Evolutionary conservation across 2,888 invertebrate genomes (phyloP), one percentile per base, ranked within the genome.

Genomic region (Aspidiotus rigidus): DNA sequence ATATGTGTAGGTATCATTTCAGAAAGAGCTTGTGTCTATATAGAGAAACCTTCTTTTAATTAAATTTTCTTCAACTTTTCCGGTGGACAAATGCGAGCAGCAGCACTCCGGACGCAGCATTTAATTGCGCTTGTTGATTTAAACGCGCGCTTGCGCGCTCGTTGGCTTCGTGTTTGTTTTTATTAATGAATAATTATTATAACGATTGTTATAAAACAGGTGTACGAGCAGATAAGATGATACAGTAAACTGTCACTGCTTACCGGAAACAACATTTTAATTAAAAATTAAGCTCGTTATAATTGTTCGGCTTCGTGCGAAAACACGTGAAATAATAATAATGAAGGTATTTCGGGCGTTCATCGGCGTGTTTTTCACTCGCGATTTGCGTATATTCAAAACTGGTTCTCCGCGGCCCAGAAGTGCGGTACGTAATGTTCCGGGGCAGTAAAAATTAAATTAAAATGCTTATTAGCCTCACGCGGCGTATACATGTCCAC

Each of bases 221-320:
- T 64, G 64, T 64, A 64, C 54, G 16, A 39, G 57, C 17, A 10
- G 49, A 49, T 49, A 49, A 49, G 49, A 49, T 49, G 49, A 49
- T 66, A 59, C 13, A 59, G 59, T 56, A 66, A 66, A 57, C 66
- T 66, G 66, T 66, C 66, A 66, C 44, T 59, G 59, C 15, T 57
- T 66, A 56, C 66, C 66, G 66, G 66, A 66, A 66, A 66, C 56
- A 66, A 66, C 66, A 49, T 66, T 66, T 66, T 59, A 66, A 59
- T 66, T 59, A 66, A 59, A 64, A 66, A 57, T 66, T 57, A 66
- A 66, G 59, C 66, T 42, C 44, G 42, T 28, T 66, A 49, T 66
- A 66, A 66, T 66, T 66, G 49, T 9, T 60, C 66, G 66, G 49
- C 42, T 41, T 11, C 49, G 66, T 60, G 56, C 16, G 28, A 56